Evolutionary conservation across 2,797 vertebrate genomes (phyloP).

Genomic region (Falco novaeseelandiae): DNA sequence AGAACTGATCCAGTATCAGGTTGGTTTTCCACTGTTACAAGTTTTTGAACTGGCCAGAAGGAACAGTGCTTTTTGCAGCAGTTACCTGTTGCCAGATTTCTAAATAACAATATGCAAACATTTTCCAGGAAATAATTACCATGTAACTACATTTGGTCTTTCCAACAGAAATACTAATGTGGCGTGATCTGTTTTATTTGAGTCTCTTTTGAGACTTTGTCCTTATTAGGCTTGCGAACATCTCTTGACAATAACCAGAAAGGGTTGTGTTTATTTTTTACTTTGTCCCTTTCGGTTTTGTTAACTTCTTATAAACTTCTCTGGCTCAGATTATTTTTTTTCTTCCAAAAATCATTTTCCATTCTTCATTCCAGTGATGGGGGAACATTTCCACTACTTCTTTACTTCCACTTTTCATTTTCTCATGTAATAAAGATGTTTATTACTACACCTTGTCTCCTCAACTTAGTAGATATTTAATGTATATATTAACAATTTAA

Average conservation of each 20-base stretch:
- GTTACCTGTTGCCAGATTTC: background rate
- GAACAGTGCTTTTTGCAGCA: background rate
- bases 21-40: background rate
- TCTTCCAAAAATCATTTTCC: background rate
- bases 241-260: slow-evolving; percentile 49
- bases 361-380: background rate
- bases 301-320: slow-evolving; percentile 20
- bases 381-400: background rate
- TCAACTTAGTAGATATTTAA: background rate
- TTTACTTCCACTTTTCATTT: background rate
- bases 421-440: background rate
- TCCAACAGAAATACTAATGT: slow-evolving; percentile 26
- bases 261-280: background rate
- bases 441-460: background rate
- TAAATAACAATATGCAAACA: slow-evolving; percentile 15
- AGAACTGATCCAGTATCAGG: background rate
- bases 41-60: background rate
- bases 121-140: slow-evolving; percentile 37
- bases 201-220: slow-evolving; percentile 44
- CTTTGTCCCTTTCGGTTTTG: background rate
- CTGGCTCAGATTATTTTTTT: background rate
- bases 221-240: slow-evolving; percentile 52
- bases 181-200: slow-evolving; percentile 24
- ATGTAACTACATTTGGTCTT: background rate
- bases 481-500: no score